phyloP scores from a whole-genome alignment of 2,797 vertebrate species.

The Delichon dasypus region DNA sequence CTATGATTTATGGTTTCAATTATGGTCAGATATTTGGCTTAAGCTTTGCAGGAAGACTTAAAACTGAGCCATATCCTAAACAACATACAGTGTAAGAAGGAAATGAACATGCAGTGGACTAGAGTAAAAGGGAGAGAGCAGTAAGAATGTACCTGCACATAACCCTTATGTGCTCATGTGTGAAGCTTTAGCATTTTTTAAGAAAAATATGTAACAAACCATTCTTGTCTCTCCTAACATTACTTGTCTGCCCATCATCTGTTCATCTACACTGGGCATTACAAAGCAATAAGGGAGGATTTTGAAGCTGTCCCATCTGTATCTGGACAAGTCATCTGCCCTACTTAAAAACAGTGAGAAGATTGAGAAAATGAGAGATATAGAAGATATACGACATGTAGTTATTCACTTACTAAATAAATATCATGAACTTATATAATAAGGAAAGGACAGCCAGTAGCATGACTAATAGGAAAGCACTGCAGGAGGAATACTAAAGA shows the following conservation, averaged over 20 bases:
- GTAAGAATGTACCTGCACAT: neutral
- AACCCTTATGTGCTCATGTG: neutral
- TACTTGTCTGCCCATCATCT: neutral
- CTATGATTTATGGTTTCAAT: neutral
- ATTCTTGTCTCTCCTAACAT: neutral
- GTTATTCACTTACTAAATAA: neutral
- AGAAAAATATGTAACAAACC: neutral
- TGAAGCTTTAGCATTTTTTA: neutral
- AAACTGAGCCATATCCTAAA: neutral
- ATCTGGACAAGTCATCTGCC: neutral
- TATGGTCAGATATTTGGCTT: neutral
- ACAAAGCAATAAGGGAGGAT: neutral
- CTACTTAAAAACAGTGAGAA: neutral
- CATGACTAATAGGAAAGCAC: neutral
- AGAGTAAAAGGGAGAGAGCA: neutral
- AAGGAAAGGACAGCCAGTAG: neutral
- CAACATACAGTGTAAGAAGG: neutral
- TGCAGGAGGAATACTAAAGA: neutral
- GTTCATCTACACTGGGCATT: neutral
- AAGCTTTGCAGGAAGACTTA: neutral
- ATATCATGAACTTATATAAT: neutral
- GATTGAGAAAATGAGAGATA: neutral
- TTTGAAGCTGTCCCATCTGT: neutral
- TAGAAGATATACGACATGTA: neutral
- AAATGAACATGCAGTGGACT: neutral